Base-by-base conservation (phyloP, 1,140 invertebrate species). In the Cydia amplana region DNA sequence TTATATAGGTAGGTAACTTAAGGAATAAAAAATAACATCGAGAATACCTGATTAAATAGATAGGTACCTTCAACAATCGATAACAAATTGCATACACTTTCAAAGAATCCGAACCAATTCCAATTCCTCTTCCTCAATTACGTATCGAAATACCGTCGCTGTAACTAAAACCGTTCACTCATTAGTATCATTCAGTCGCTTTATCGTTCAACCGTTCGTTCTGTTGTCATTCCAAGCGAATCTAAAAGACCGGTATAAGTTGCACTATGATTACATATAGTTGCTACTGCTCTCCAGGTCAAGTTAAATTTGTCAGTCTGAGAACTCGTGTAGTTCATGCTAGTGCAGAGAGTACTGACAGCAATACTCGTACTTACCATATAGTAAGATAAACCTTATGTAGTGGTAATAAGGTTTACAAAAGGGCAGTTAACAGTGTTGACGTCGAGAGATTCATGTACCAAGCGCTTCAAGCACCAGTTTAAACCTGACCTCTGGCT, bases 151-250 rank as follows among this genome's bases (percentile, higher is more conserved):
- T 60, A 60, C 55, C 16, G 51, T 7, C 51, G n/a, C 51, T 60
- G 55, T 60, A 60, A 60, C 6, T 60, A 23, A 65, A 70, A n/a
- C 28, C 65, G 65, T 70, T 70, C 65, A 70, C 65, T 70, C 36
- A 70, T 70, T 70, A 70, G 65, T 70, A 70, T 70, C 65, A 70
- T 70, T 70, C 65, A 70, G 5, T 70, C 65, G 49, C 49, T n/a
- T 40, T n/a, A 55, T 40, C 65, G 32, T 70, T 70, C 65, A 36
- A 14, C n/a, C 64, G 25, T 67, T 67, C 64, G 64, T 67, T 67
- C 25, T 18, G 12, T 70, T 18, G 14, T 32, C 25, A 9, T 14
- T 14, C 43, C 43, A 46, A 14, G 43, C 43, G 14, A 40, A 9
- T 9, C 4, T 16, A 16, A 46, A 16, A 0, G 6, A 51, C 16